Conservation (phyloP, 2,888 invertebrate genomes). For the Athalia cordata region DNA sequence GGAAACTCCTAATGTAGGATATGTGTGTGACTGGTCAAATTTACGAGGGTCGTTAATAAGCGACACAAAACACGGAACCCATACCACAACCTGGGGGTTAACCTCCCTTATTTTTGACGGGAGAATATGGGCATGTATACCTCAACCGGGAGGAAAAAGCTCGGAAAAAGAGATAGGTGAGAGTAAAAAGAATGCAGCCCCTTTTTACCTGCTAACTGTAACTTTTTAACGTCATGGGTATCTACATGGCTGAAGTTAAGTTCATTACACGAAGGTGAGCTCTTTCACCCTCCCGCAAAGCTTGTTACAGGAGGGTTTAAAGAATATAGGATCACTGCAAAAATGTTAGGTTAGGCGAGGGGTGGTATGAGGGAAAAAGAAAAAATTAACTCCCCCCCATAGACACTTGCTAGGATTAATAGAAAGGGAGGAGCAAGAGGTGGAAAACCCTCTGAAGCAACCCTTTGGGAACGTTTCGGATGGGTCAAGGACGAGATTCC, state of each 20-base stretch:
- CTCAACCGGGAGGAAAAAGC: not conserved
- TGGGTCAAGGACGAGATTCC: slow-evolving; percentile 29
- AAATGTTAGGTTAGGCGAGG: not conserved
- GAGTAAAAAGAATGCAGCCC: not conserved
- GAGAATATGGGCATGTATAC: not conserved
- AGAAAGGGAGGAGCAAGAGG: not conserved
- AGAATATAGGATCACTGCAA: slow-evolving; percentile 3
- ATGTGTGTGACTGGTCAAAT: slow-evolving; percentile 19
- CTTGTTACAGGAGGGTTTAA: slow-evolving; percentile 34
- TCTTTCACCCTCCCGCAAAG: slow-evolving; percentile 36
- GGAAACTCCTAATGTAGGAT: not conserved
- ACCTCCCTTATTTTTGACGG: not conserved
- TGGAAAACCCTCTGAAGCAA: not conserved
- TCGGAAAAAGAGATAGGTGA: too few relatives aligned
- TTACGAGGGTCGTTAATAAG: slow-evolving; percentile 39
- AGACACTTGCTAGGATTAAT: slow-evolving; percentile 10
- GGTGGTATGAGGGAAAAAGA: not conserved
- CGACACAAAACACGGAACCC: slow-evolving; percentile 29
- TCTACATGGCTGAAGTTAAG: slow-evolving; percentile 26
- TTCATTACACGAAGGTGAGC: slow-evolving; percentile 32
- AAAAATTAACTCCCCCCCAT: slow-evolving; percentile 8
- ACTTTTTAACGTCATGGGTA: slow-evolving; percentile 21
- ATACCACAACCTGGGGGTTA: not conserved
- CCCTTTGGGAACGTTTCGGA: not conserved
- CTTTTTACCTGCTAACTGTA: not conserved